Evolutionary conservation across 2,888 invertebrate genomes (phyloP).

Genomic region (Ditylenchus weischeri): DNA sequence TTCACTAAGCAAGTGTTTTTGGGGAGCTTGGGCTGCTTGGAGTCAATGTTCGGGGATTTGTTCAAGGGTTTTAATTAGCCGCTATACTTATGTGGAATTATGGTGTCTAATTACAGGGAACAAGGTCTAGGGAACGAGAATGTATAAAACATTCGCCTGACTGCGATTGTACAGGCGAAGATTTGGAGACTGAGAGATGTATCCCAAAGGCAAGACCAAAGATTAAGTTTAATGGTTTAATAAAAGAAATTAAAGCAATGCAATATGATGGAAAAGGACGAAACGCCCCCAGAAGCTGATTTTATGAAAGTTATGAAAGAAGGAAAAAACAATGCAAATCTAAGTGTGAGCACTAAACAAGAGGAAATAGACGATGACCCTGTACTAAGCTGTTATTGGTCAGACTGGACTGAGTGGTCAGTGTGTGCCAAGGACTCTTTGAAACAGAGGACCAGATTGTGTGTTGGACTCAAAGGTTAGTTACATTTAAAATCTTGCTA

Average conservation of each 20-base stretch:
- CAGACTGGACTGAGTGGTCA: conserved; percentile 33
- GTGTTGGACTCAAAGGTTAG: conserved; percentile 32
- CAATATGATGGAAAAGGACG: too few species aligned
- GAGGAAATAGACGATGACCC: conserved; percentile 16
- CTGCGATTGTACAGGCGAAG: not conserved
- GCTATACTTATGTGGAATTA: not conserved
- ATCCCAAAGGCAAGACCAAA: not conserved
- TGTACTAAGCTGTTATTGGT: conserved; percentile 26
- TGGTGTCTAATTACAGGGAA: not conserved
- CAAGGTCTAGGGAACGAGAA: not conserved
- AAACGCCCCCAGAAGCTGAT: not conserved
- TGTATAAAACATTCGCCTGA: not conserved
- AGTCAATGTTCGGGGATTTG: not conserved
- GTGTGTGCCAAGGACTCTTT: conserved; percentile 26
- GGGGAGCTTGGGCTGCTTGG: not conserved
- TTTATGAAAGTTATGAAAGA: not conserved
- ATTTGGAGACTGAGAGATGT: not conserved
- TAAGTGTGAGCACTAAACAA: not conserved
- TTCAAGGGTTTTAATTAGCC: not conserved
- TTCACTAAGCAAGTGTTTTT: not conserved
- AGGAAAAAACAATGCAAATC: not conserved
- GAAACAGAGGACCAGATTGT: conserved; percentile 33
- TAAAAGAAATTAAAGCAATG: too few species aligned
- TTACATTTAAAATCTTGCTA: too few species aligned
- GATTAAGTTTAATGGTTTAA: too few species aligned